Conservation (phyloP, 2,113 vertebrate genomes). For the Polypterus bichir region DNA sequence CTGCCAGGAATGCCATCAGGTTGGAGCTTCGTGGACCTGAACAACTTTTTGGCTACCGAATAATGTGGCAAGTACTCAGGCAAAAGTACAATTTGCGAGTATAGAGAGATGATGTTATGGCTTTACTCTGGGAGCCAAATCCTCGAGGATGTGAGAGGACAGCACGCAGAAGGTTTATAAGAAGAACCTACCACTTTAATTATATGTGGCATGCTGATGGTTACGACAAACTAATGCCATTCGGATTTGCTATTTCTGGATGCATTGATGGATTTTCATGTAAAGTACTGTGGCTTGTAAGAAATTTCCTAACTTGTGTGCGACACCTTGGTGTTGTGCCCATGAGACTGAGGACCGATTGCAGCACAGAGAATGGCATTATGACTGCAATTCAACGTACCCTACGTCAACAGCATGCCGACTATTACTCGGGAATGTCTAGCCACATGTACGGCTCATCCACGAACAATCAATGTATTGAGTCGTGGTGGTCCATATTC, state of each 20-base stretch:
- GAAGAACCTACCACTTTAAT: slow-evolving; percentile 21
- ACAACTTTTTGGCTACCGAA: slow-evolving; percentile 15
- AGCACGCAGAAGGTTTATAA: slow-evolving; percentile 11
- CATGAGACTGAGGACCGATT: no score
- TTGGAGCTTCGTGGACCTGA: slow-evolving; percentile 14
- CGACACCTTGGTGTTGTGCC: no score
- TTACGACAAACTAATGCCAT: slow-evolving; percentile 25
- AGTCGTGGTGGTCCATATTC: no score
- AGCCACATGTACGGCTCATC: no score
- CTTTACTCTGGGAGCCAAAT: slow-evolving; percentile 18
- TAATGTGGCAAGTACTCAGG: slow-evolving; percentile 18
- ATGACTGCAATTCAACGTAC: no score
- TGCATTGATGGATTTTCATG: slow-evolving; percentile 26
- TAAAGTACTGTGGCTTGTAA: slow-evolving; percentile 20
- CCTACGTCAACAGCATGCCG: no score
- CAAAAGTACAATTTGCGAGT: slow-evolving; percentile 17
- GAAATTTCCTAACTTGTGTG: no score
- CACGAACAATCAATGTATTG: no score
- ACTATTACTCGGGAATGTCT: no score
- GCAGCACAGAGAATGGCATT: no score
- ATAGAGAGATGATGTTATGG: slow-evolving; percentile 20
- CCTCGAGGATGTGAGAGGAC: slow-evolving; percentile 11
- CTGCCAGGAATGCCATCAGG: no score
- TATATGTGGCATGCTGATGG: slow-evolving; percentile 25
- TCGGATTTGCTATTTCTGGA: slow-evolving; percentile 17